Base-by-base conservation (phyloP, 2,113 vertebrate genomes). In the Rallus limicola region DNA sequence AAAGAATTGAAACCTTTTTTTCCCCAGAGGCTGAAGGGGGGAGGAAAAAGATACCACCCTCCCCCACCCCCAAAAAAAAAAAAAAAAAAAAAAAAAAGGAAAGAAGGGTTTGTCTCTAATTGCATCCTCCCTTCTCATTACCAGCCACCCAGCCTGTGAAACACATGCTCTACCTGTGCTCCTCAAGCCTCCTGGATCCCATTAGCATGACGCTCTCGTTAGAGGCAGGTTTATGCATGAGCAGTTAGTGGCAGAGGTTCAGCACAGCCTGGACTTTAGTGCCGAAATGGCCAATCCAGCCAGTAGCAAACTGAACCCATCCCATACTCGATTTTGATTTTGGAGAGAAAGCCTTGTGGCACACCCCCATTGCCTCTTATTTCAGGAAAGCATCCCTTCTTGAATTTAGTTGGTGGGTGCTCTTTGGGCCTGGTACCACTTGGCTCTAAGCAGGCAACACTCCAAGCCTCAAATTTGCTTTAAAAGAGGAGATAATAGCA, bases 1-100 rank as follows among this genome's bases (percentile, higher is more conserved):
- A 88, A 97, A 78, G 92, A 91, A 95, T 91, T 91, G 65, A 95
- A 94, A 69, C 58, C 64, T 71, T 86, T 74, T 86, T 96, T 95
- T 81, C 58, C 93, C 38, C 3, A 63, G 90, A 95, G 90, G 68
- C 78, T 50, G 6, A 10, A 50, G 78, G 36, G 52, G 9, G 9
- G 68, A 82, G 85, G 46, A 76, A 42, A 64, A 50, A 69, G 2
- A 28, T 28, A 63, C 38, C 14, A 26, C 48, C 48, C 10, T 21
- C 48, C 10, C 46, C 46, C 48, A 20, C 48, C 21, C 36, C 36
- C 36, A 36, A 36, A 36, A 36, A 36, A 11, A 78, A 83, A 86
- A 55, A 74, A 36, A 36, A 36, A 36, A 36, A 11, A 78, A 83
- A 86, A 55, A 74, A 42, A 68, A 50, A 65, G 2, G 24, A 46